Percentiles rank a stretch among this genome's conserved stretches.
These are phyloP conservation scores for Dermolepida albohirtum DNA, from an alignment of 2,888 invertebrate genomes.

Conservation along the genomic window DNA sequence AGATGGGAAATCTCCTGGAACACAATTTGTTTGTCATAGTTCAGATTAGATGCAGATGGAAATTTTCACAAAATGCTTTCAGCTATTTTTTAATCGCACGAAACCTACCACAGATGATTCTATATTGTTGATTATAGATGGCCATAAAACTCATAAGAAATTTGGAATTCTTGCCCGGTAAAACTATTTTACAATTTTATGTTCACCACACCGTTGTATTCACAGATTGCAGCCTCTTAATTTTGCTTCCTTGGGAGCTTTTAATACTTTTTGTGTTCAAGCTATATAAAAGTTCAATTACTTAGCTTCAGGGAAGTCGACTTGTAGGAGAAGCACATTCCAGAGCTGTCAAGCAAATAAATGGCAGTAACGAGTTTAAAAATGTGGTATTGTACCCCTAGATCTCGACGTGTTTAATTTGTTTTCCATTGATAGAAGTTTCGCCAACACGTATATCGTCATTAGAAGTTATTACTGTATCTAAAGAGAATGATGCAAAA, in stretches of 20 bases:
- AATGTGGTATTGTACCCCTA: too few relatives aligned
- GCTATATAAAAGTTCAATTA: slow-evolving; percentile 49
- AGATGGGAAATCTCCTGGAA: slow-evolving; percentile 56
- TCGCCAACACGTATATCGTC: too few relatives aligned
- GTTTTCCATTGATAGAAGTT: too few relatives aligned
- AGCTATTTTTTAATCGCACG: slow-evolving; percentile 58
- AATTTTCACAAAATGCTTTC: slow-evolving; percentile 57
- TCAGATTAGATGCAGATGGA: slow-evolving; percentile 57
- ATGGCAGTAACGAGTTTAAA: too few relatives aligned
- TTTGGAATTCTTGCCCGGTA: slow-evolving; percentile 52
- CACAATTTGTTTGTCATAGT: slow-evolving; percentile 47
- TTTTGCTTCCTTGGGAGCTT: slow-evolving; percentile 50
- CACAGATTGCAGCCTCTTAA: slow-evolving; percentile 54
- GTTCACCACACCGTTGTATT: slow-evolving; percentile 55
- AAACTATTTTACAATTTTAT: slow-evolving; percentile 48
- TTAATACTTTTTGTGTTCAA: slow-evolving; percentile 51
- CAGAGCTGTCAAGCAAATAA: not conserved
- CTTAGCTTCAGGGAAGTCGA: slow-evolving; percentile 48
- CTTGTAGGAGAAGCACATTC: slow-evolving; percentile 46
- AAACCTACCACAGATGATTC: slow-evolving; percentile 54
- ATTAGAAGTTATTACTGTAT: too few relatives aligned
- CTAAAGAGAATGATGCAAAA: too few relatives aligned
- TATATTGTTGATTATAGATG: slow-evolving; percentile 58
- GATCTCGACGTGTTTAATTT: too few relatives aligned
- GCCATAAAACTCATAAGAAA: slow-evolving; percentile 57